phyloP scores from a whole-genome alignment of 2,797 vertebrate genomes.

The Sebastiscus albofasciatus region DNA sequence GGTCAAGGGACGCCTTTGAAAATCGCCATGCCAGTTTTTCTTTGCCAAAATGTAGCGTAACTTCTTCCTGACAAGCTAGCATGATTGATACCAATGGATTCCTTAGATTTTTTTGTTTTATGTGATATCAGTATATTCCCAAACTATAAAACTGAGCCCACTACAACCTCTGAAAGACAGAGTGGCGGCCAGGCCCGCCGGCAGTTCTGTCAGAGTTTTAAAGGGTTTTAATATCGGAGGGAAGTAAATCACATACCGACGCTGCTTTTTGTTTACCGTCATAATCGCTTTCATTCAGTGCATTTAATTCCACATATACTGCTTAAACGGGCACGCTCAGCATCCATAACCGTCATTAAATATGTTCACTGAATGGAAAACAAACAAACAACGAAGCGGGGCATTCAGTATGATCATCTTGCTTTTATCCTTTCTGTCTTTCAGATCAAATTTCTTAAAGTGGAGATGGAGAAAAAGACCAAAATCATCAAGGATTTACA shows the following conservation, averaged over 20 bases:
- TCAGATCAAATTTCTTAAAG: slow-evolving; percentile 96
- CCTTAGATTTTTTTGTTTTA: too few species aligned
- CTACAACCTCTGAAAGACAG: too few species aligned
- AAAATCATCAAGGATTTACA: slow-evolving; percentile 98
- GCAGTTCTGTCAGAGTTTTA: too few species aligned
- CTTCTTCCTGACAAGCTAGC: too few species aligned
- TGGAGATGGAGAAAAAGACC: slow-evolving; percentile 97
- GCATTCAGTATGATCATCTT: background rate
- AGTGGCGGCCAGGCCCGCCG: too few species aligned
- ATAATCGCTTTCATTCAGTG: background rate
- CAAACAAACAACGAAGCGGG: background rate
- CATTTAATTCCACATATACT: background rate
- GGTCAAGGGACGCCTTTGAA: too few species aligned
- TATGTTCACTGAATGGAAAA: background rate
- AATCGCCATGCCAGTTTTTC: too few species aligned
- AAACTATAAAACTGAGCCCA: too few species aligned
- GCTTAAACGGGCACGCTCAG: background rate
- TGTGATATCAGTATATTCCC: too few species aligned
- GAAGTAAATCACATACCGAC: background rate
- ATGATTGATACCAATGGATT: too few species aligned
- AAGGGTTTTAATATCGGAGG: background rate
- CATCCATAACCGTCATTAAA: background rate
- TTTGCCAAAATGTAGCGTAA: too few species aligned
- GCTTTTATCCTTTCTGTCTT: slow-evolving; percentile 52
- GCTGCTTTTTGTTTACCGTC: background rate